Evolutionary conservation across 92 coral and sea anemone species (phyloP).

Genomic region (Hydrozoanthus gracilis): DNA sequence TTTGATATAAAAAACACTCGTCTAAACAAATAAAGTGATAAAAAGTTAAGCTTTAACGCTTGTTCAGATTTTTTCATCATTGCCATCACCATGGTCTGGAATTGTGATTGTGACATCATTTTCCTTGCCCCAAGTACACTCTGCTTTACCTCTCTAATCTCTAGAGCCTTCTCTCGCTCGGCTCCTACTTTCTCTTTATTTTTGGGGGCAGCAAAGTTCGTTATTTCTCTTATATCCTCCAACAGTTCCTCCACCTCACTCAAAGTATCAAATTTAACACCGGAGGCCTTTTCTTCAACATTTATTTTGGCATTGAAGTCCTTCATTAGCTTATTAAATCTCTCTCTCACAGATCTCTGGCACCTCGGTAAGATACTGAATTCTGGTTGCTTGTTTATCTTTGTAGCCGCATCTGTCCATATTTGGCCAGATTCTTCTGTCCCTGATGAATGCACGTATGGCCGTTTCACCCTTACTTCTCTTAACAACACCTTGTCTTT

Average conservation of each 20-base stretch:
- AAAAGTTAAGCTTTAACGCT: neutral
- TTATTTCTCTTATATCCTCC: slow-evolving; percentile 57
- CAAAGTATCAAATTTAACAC: slow-evolving; percentile 48
- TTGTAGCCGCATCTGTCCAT: slow-evolving; percentile 48
- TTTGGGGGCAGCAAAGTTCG: slow-evolving; percentile 26
- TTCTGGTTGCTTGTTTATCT: slow-evolving; percentile 46
- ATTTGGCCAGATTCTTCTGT: slow-evolving; percentile 59
- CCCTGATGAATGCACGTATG: slow-evolving; percentile 47
- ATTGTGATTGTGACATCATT: neutral
- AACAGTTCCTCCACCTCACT: slow-evolving; percentile 57
- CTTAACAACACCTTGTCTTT: slow-evolving; percentile 47
- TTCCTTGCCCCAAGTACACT: neutral
- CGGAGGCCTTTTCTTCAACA: too few species aligned
- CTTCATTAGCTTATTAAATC: too few species aligned
- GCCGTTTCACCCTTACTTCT: slow-evolving; percentile 51
- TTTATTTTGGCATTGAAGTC: too few species aligned
- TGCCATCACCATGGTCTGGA: neutral
- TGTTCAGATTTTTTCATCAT: neutral
- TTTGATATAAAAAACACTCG: neutral
- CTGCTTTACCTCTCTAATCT: neutral
- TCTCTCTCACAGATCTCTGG: slow-evolving; percentile 59
- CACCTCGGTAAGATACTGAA: slow-evolving; percentile 49
- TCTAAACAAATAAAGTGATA: neutral
- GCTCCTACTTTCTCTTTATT: neutral
- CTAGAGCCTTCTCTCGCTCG: slow-evolving; percentile 2